Percentiles rank a stretch among this genome's conserved stretches.
phyloP scores from a whole-genome alignment of 2,797 vertebrate species.

The Neoniphon sammara region DNA sequence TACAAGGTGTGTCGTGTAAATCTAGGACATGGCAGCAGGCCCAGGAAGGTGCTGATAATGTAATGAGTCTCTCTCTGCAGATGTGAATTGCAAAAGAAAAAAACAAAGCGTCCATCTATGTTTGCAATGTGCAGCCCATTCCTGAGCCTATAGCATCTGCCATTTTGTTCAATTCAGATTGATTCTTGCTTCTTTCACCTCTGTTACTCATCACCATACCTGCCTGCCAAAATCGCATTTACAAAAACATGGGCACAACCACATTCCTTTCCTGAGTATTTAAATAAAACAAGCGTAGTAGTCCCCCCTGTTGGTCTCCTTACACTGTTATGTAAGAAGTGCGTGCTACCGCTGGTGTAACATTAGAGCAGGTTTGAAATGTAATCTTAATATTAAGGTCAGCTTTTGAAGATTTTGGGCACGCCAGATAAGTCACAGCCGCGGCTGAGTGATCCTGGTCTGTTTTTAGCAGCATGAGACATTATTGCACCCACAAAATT shows the following conservation, averaged over 20 bases:
- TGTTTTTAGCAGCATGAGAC: conserved; percentile 73
- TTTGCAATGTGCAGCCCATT: conserved; percentile 51
- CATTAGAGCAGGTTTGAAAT: conserved; percentile 18
- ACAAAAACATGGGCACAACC: conserved; percentile 17
- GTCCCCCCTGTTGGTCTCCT: not conserved
- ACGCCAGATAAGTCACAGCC: conserved; percentile 3
- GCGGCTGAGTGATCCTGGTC: conserved; percentile 36
- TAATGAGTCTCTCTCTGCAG: conserved; percentile 61
- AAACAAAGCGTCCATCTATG: conserved; percentile 46
- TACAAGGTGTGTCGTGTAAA: conserved; percentile 64
- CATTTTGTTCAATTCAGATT: conserved; percentile 44
- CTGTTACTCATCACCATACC: conserved; percentile 22
- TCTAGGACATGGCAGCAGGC: conserved; percentile 65
- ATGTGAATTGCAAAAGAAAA: conserved; percentile 42
- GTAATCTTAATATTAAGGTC: conserved; percentile 18
- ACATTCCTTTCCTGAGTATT: conserved; percentile 19
- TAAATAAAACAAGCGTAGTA: conserved; percentile 29
- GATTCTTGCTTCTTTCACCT: conserved; percentile 27
- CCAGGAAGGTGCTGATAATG: conserved; percentile 69
- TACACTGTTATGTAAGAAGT: not conserved
- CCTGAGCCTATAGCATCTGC: conserved; percentile 26
- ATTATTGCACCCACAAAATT: conserved; percentile 71
- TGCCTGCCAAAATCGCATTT: conserved; percentile 18
- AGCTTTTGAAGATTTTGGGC: conserved; percentile 22
- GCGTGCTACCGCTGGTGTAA: conserved; percentile 7